Conservation (phyloP, 2,888 invertebrate species). For the Andrena fulva region DNA sequence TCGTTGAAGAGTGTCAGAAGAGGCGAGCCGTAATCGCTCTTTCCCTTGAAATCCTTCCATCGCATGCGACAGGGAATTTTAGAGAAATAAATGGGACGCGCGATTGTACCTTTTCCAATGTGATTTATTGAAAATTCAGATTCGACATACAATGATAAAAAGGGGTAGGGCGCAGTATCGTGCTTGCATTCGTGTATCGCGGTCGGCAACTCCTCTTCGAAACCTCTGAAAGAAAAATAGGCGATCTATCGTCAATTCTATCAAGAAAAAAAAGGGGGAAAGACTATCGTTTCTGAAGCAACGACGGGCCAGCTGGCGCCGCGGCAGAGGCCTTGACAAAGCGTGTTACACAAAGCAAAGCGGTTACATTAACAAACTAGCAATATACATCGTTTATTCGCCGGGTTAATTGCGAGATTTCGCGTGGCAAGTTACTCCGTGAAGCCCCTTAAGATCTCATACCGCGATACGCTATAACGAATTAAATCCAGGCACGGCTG, state of each 20-base stretch:
- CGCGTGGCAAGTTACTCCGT: conserved; percentile 70
- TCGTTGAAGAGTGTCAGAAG: background rate
- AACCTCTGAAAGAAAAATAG: conserved; percentile 73
- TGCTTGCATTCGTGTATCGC: conserved; percentile 45
- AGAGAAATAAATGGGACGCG: background rate
- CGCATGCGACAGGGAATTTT: background rate
- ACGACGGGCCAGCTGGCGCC: conserved; percentile 58
- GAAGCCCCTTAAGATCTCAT: conserved; percentile 55
- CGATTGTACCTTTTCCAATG: conserved; percentile 37
- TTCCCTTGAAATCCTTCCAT: background rate
- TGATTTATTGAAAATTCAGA: conserved; percentile 74
- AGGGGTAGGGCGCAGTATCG: conserved; percentile 61
- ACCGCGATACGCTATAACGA: conserved; percentile 38
- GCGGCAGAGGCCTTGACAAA: conserved; percentile 53
- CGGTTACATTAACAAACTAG: conserved; percentile 63
- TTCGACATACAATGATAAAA: conserved; percentile 71
- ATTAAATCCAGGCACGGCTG: conserved; percentile 40
- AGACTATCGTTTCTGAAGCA: conserved; percentile 53
- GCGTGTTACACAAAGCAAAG: conserved; percentile 61
- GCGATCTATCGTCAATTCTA: conserved; percentile 45
- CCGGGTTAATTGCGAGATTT: conserved; percentile 46
- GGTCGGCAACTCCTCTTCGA: conserved; percentile 52
- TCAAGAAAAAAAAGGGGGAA: conserved; percentile 18
- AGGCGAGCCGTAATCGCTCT: background rate
- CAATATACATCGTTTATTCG: conserved; percentile 64